A percentile compares a stretch with the other conserved stretches of the same genome.
phyloP scores from a whole-genome alignment of 2,797 vertebrate genomes.

The Hoplostethus atlanticus region DNA sequence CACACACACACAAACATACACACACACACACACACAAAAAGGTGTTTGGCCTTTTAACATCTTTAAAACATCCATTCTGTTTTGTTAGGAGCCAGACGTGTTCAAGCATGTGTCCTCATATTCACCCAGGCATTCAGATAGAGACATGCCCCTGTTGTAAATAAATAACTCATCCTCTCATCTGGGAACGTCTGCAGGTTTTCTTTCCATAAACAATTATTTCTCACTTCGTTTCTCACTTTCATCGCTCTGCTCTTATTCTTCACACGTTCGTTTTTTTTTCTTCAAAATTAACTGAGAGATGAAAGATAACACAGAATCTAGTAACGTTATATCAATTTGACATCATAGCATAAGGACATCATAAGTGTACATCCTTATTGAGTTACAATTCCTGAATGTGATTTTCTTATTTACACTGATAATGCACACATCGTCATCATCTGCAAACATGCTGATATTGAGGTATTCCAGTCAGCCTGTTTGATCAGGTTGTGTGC shows the following conservation, averaged over 20 bases:
- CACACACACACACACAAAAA: constrained; percentile 8
- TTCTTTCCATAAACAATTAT: constrained; percentile 14
- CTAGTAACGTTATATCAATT: constrained; percentile 6
- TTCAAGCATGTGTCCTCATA: constrained; percentile 49
- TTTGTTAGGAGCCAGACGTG: constrained; percentile 51
- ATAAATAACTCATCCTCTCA: constrained; percentile 60
- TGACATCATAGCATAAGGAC: neutral
- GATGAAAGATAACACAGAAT: too few species aligned
- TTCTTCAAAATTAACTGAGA: neutral
- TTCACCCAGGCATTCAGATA: constrained; percentile 46
- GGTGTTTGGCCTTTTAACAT: constrained; percentile 30
- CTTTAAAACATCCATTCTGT: constrained; percentile 29
- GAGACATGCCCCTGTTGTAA: constrained; percentile 52
- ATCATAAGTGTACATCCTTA: neutral
- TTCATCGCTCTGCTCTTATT: constrained; percentile 12
- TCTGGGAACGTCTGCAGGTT: constrained; percentile 39
- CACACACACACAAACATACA: neutral
- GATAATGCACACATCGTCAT: neutral
- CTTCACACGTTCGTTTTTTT: neutral
- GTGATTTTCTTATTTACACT: constrained; percentile 19
- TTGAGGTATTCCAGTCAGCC: constrained; percentile 55
- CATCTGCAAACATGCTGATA: constrained; percentile 45
- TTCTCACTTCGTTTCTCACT: constrained; percentile 27
- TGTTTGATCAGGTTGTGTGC: constrained; percentile 79
- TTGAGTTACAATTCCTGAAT: constrained; percentile 3